Conservation (phyloP, 2,113 vertebrate species). For the Sorex fumeus region DNA sequence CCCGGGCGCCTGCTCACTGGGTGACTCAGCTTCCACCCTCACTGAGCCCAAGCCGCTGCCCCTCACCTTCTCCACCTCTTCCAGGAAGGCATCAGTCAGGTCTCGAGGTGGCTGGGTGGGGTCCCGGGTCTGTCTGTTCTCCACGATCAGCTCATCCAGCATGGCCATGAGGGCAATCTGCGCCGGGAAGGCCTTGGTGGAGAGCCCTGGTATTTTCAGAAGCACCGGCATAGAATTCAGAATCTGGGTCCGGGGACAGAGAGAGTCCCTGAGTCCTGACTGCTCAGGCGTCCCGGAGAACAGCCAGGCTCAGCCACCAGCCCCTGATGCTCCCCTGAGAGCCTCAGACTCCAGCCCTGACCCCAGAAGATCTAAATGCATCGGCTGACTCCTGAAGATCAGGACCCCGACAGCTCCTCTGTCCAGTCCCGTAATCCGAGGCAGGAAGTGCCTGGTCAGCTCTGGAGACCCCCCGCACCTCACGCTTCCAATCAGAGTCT, state of each 20-base stretch:
- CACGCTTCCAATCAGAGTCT: constrained; percentile 2
- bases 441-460: too few relatives aligned
- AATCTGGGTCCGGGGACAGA: constrained; percentile 70
- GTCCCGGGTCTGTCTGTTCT: constrained; percentile 81
- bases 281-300: background rate
- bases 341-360: too few relatives aligned
- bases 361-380: too few relatives aligned
- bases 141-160: constrained; percentile 6
- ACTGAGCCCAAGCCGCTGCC: fast-evolving
- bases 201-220: constrained; percentile 81
- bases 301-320: too few relatives aligned
- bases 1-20: too few relatives aligned
- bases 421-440: too few relatives aligned
- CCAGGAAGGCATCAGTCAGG: constrained; percentile 86
- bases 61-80: constrained; percentile 87
- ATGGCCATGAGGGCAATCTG: constrained; percentile 60
- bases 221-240: constrained; percentile 76
- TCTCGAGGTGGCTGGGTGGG: constrained; percentile 72
- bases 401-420: too few relatives aligned
- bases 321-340: too few relatives aligned
- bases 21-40: too few relatives aligned
- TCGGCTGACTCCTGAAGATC: too few relatives aligned
- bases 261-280: fast-evolving
- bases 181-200: constrained; percentile 6
- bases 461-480: constrained; percentile 76